Percentiles rank a stretch among this genome's conserved stretches.
phyloP scores from a whole-genome alignment of 1,140 invertebrate species.

The Paramacrobiotus metropolitanus region DNA sequence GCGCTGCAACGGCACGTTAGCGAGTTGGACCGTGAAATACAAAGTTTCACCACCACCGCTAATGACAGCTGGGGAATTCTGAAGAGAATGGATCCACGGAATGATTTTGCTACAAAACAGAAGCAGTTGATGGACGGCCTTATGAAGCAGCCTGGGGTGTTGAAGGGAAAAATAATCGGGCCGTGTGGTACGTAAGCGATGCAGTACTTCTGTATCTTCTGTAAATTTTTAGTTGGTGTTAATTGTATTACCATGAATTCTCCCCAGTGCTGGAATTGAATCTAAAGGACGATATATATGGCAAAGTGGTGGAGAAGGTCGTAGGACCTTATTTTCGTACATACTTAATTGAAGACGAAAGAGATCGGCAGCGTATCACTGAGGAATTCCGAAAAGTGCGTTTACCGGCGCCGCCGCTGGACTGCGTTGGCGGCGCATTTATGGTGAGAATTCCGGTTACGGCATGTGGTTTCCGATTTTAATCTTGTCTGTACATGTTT shows the following conservation, averaged over 20 bases:
- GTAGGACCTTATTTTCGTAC: not conserved
- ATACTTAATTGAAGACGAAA: not conserved
- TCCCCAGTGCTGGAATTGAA: too few relatives aligned
- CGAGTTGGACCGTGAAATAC: not conserved
- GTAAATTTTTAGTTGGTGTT: not conserved
- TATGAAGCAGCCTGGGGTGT: not conserved
- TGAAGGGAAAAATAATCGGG: not conserved
- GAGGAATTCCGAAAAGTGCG: not conserved
- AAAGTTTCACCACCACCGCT: too few relatives aligned
- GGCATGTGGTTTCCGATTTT: too few relatives aligned
- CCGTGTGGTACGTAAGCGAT: not conserved
- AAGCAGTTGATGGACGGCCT: not conserved
- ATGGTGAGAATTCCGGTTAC: too few relatives aligned
- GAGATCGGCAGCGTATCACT: not conserved
- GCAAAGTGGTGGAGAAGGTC: not conserved
- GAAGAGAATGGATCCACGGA: too few relatives aligned
- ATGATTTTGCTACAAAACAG: too few relatives aligned
- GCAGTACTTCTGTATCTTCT: too few relatives aligned
- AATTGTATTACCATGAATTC: too few relatives aligned
- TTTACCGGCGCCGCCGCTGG: not conserved
- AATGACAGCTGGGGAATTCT: too few relatives aligned
- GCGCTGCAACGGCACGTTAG: not conserved
- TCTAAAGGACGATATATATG: not conserved
- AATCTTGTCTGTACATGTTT: not conserved
- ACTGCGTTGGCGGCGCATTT: too few relatives aligned